A percentile compares a stretch with the other conserved stretches of the same genome.
These are phyloP conservation scores for Melitaea cinxia DNA, from an alignment of 1,140 invertebrate species.

Conservation along the genomic window DNA sequence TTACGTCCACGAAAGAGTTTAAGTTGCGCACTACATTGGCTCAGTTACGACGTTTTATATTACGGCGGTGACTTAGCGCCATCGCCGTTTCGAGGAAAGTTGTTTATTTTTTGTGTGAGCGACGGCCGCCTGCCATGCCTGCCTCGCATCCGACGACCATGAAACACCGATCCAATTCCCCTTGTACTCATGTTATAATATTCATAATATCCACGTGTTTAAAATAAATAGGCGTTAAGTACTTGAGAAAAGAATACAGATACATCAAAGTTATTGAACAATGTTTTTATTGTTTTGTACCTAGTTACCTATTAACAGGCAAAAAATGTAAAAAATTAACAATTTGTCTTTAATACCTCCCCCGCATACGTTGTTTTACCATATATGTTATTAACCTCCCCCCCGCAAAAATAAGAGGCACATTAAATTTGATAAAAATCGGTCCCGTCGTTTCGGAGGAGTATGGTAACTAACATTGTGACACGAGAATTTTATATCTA, in stretches of 20 bases:
- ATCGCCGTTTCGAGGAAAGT: conserved; percentile 80
- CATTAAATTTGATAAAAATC: too few species aligned
- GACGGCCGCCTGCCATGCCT: conserved; percentile 69
- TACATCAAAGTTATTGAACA: neutral
- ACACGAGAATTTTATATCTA: too few species aligned
- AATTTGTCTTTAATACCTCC: too few species aligned
- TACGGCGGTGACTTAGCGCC: conserved; percentile 66
- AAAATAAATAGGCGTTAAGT: conserved; percentile 23
- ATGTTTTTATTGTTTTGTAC: neutral
- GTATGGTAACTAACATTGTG: too few species aligned
- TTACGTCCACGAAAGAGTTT: conserved; percentile 57
- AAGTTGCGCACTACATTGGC: conserved; percentile 42
- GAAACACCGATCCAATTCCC: conserved; percentile 55
- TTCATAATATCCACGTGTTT: conserved; percentile 39
- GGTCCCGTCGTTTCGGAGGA: too few species aligned
- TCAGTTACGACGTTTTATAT: conserved; percentile 56
- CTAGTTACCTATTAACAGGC: too few species aligned
- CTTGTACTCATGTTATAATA: conserved; percentile 43
- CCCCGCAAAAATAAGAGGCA: too few species aligned
- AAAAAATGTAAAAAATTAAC: too few species aligned
- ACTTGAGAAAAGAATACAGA: conserved; percentile 1
- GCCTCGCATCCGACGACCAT: conserved; percentile 68
- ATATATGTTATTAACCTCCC: too few species aligned
- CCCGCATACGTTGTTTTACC: too few species aligned
- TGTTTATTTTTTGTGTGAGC: conserved; percentile 77